phyloP scores from a whole-genome alignment of 53 echinoderm and acorn worm genomes.

The Stichopus horrens region DNA sequence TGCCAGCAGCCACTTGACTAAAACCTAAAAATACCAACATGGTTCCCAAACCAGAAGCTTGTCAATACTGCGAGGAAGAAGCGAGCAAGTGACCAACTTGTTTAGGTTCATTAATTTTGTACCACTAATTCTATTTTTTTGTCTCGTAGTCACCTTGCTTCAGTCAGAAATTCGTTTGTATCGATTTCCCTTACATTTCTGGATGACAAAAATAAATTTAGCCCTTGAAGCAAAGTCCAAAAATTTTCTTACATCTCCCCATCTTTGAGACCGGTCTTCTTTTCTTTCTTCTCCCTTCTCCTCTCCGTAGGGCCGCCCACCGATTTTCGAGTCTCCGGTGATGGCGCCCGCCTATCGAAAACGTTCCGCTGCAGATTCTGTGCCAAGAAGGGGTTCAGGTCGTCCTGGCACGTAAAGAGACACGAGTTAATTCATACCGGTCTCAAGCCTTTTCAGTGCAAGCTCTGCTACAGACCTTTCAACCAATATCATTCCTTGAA shows the following conservation, averaged over 20 bases:
- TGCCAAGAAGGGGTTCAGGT: background rate
- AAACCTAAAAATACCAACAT: background rate
- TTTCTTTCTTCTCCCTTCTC: conserved; percentile 14
- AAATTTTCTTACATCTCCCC: background rate
- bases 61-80: background rate
- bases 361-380: conserved; percentile 18
- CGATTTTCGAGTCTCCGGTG: background rate
- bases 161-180: too few species aligned
- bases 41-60: background rate
- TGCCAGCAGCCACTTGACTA: conserved; percentile 7
- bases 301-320: background rate
- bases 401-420: conserved; percentile 16
- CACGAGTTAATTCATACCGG: conserved; percentile 33
- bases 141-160: too few species aligned
- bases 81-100: too few species aligned
- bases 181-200: too few species aligned
- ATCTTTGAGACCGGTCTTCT: background rate
- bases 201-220: background rate
- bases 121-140: too few species aligned
- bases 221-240: background rate
- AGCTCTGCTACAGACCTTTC: conserved; percentile 5
- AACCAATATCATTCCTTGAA: conserved; percentile 23
- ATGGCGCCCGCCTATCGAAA: background rate
- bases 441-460: conserved; percentile 23
- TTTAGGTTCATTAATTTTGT: too few species aligned